These are phyloP conservation scores for Raja brachyura DNA, from an alignment of 2,113 vertebrate genomes.

Conservation along the genomic window DNA sequence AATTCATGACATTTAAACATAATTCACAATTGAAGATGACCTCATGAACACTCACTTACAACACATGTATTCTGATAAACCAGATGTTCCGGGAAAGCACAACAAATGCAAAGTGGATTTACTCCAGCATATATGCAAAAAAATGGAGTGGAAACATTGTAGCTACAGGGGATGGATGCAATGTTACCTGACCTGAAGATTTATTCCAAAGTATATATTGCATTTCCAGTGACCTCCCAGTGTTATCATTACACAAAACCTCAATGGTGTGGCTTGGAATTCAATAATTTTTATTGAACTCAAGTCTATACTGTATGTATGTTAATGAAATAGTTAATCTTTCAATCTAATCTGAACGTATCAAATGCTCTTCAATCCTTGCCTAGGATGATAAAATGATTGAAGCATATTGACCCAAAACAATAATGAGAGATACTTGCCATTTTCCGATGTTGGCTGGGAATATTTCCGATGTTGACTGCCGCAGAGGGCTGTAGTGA, in stretches of 20 bases:
- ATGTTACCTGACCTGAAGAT: background rate
- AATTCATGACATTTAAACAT: background rate
- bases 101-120: background rate
- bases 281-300: background rate
- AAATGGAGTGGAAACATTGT: background rate
- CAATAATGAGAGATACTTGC: background rate
- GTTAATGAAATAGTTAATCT: background rate
- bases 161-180: background rate
- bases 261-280: background rate
- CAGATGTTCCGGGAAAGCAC: too few relatives aligned
- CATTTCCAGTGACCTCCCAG: background rate
- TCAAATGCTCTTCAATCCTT: background rate
- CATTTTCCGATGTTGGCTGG: background rate
- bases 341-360: background rate
- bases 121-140: background rate
- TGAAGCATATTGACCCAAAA: background rate
- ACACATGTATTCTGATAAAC: background rate
- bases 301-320: background rate
- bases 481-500: too few relatives aligned
- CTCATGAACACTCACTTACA: background rate
- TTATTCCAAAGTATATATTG: background rate
- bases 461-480: background rate
- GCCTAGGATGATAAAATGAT: too few relatives aligned
- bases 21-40: constrained; percentile 1
- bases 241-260: too few relatives aligned